Evolutionary conservation across 2,888 invertebrate species (phyloP).

Genomic region (Desoria tigrina): DNA sequence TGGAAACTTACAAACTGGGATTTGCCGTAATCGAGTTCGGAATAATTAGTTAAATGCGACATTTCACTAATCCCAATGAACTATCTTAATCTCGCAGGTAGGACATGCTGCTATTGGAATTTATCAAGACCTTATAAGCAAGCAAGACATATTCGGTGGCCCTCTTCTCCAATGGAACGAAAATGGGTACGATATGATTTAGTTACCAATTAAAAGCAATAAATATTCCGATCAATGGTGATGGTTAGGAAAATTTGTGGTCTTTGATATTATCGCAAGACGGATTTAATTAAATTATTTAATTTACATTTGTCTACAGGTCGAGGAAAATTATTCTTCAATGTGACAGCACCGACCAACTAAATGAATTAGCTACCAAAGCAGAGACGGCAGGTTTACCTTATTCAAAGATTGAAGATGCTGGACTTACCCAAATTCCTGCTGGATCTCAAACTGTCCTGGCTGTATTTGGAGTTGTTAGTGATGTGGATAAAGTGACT

Average conservation of each 20-base stretch:
- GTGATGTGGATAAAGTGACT: conserved; percentile 58
- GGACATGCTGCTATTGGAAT: conserved; percentile 51
- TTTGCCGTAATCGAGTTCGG: too few relatives aligned
- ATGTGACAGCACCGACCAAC: conserved; percentile 57
- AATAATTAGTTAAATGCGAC: too few relatives aligned
- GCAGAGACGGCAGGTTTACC: conserved; percentile 48
- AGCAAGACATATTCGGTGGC: conserved; percentile 51
- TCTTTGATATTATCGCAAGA: too few relatives aligned
- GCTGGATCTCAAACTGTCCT: conserved; percentile 60
- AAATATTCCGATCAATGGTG: too few relatives aligned
- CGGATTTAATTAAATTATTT: neutral
- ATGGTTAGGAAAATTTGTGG: too few relatives aligned
- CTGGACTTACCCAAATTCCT: conserved; percentile 59
- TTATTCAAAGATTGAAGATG: conserved; percentile 53
- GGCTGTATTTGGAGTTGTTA: conserved; percentile 60
- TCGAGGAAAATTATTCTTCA: conserved; percentile 60
- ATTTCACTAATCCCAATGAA: too few relatives aligned
- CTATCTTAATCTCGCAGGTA: conserved; percentile 33
- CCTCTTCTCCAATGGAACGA: conserved; percentile 53
- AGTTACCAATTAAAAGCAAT: neutral
- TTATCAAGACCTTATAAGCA: conserved; percentile 50
- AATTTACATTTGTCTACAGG: conserved; percentile 53
- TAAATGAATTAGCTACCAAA: conserved; percentile 56
- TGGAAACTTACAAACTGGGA: too few relatives aligned
- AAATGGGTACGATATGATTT: conserved; percentile 49